Evolutionary conservation across 2,888 invertebrate genomes (phyloP).

Genomic region (Odontocolon sp.): DNA sequence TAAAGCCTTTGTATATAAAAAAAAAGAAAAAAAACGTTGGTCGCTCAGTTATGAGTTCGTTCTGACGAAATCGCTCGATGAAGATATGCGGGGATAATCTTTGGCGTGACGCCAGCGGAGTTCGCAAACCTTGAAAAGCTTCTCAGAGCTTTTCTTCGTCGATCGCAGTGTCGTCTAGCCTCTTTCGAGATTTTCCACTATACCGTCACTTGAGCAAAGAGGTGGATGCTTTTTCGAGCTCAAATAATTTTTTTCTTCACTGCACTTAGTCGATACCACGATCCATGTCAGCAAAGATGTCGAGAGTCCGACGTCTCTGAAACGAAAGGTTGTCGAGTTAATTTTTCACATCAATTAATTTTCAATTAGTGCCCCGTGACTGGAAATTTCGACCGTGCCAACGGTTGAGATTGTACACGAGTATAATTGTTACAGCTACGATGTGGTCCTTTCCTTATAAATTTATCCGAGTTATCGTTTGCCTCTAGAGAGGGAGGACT

Average conservation of each 20-base stretch:
- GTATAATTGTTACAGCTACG: not conserved
- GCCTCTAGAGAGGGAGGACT: not conserved
- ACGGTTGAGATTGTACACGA: not conserved
- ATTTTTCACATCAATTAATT: not conserved
- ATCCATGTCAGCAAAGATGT: not conserved
- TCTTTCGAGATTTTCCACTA: not conserved
- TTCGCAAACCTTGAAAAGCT: too few species aligned
- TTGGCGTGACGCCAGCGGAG: slow-evolving; percentile 28
- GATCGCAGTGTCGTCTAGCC: not conserved
- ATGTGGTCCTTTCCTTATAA: not conserved
- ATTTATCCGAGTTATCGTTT: slow-evolving; percentile 8
- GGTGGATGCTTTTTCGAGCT: not conserved
- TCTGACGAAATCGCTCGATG: not conserved
- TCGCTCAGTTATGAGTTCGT: slow-evolving; percentile 6
- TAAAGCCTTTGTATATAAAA: not conserved
- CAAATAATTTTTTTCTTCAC: not conserved
- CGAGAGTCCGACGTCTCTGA: not conserved
- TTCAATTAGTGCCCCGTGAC: not conserved
- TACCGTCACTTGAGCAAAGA: not conserved
- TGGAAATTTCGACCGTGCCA: not conserved
- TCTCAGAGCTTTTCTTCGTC: not conserved
- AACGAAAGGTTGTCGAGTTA: not conserved
- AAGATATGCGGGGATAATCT: slow-evolving; percentile 5
- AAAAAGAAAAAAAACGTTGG: not conserved
- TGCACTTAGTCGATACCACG: not conserved